Conservation (phyloP, 2,113 vertebrate species). For the Vulpes lagopus region DNA sequence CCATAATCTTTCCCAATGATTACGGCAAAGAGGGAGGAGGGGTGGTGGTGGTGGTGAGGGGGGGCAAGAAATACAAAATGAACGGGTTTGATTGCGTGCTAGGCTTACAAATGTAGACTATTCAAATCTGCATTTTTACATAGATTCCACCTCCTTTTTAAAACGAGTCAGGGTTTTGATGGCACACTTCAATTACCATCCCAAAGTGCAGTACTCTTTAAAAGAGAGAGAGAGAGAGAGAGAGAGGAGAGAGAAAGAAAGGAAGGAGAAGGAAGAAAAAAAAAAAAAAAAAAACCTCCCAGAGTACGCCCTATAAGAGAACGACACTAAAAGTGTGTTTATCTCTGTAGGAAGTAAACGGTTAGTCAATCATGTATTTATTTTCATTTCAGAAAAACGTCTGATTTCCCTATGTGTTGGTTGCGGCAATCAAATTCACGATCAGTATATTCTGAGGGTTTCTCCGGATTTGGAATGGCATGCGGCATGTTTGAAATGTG, state of each 20-base stretch:
- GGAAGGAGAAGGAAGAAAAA: fast-evolving
- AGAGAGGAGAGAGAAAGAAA: fast-evolving
- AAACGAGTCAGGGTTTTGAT: constrained; percentile 83
- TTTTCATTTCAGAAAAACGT: constrained; percentile 96
- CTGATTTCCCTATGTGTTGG: constrained; percentile 99
- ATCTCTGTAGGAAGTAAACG: constrained; percentile 89
- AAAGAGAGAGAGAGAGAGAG: neutral
- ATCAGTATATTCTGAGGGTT: constrained; percentile 99
- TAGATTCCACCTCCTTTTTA: constrained; percentile 83
- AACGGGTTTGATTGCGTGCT: constrained; percentile 79
- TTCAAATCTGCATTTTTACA: constrained; percentile 84
- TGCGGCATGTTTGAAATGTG: constrained; percentile 98
- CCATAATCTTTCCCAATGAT: constrained; percentile 67
- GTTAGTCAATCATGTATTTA: constrained; percentile 90
- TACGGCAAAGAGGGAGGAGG: constrained; percentile 67
- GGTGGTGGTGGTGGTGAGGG: neutral
- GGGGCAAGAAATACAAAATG: constrained; percentile 72
- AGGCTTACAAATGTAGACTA: constrained; percentile 80
- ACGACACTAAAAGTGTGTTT: constrained; percentile 88
- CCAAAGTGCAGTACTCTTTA: constrained; percentile 79
- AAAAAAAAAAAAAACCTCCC: neutral
- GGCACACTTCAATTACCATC: constrained; percentile 84
- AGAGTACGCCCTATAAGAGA: constrained; percentile 81
- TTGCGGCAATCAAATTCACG: constrained; percentile 99
- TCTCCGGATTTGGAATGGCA: constrained; percentile 99